These are phyloP conservation scores for Drosophila neocordata DNA, from an alignment of 1,140 invertebrate species.

Conservation along the genomic window DNA sequence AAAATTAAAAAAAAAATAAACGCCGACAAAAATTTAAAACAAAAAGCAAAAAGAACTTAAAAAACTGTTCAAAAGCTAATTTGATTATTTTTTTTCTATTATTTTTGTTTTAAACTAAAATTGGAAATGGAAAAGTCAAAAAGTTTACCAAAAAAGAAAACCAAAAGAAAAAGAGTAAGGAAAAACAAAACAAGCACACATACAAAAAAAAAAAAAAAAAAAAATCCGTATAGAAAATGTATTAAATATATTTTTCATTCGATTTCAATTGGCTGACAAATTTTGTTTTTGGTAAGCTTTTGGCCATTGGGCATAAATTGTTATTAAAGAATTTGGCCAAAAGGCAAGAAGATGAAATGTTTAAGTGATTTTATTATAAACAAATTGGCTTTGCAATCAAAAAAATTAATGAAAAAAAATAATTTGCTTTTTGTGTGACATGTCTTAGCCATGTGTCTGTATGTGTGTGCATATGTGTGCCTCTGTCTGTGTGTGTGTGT, in stretches of 20 bases:
- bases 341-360: not conserved
- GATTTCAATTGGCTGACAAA: constrained; percentile 49
- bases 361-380: constrained; percentile 26
- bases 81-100: constrained; percentile 9
- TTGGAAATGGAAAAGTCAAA: constrained; percentile 13
- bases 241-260: constrained; percentile 27
- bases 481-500: constrained; percentile 19
- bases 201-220: not conserved
- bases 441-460: too few species aligned
- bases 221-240: too few species aligned
- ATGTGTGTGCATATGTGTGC: constrained; percentile 13
- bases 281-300: constrained; percentile 58
- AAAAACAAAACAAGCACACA: constrained; percentile 1
- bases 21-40: constrained; percentile 69
- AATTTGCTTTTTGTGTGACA: not conserved
- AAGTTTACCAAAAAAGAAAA: constrained; percentile 67
- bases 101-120: constrained; percentile 27
- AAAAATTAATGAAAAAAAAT: too few species aligned
- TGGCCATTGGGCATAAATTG: constrained; percentile 21
- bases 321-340: constrained; percentile 2
- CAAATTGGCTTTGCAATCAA: constrained; percentile 23
- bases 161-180: constrained; percentile 14
- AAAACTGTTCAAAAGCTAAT: constrained; percentile 33
- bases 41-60: constrained; percentile 21
- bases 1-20: constrained; percentile 54